Evolutionary conservation across 2,888 invertebrate genomes (phyloP), one percentile per base, ranked within the genome.

Genomic region (Orchestes rusci): DNA sequence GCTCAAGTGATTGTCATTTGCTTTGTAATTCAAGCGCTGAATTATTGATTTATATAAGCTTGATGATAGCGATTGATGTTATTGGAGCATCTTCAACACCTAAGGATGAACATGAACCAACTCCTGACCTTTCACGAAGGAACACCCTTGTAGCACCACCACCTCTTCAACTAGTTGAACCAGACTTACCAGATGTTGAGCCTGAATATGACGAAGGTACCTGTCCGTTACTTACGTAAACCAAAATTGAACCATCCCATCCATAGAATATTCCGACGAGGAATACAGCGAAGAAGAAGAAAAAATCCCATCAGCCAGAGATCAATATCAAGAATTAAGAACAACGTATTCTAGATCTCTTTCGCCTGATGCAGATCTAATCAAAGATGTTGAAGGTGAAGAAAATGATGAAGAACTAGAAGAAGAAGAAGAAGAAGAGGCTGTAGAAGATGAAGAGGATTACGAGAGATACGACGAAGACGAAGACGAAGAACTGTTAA

Each of bases 401-500:
- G 56, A 65, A 39, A 63, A 65, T 45, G 63, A 62, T 27, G 68
- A 70, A 39, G 70, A 70, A 20, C 68, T 65, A 1, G 68, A 65
- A 30, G 68, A 69, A 39, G 59, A 62, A 35, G 66, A 65, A 37
- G 62, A 61, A 38, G 66, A 66, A 27, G 64, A 66, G 19, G 65
- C 63, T 2, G 64, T 64, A 13, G 67, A 65, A 35, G 66, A 68
- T 45, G 70, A 69, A 35, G 70, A 70, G 37, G 73, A 73, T 2
- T 73, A 73, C 47, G 73, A 63, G 13, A 63, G 55, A 19, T 55
- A 59, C 39, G 60, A 60, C 10, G 80, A 82, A 54, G 77, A 80
- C 1, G 83, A 83, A 59, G 84, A 84, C 60, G 74, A 74, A 4
- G 83, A 84, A 51, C 68, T 84, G 34, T 70, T 84, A 56, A 80